Percentiles rank a stretch among this genome's conserved stretches.
phyloP scores from a whole-genome alignment of 2,888 invertebrate species.

The Flabesymbios commensalis region DNA sequence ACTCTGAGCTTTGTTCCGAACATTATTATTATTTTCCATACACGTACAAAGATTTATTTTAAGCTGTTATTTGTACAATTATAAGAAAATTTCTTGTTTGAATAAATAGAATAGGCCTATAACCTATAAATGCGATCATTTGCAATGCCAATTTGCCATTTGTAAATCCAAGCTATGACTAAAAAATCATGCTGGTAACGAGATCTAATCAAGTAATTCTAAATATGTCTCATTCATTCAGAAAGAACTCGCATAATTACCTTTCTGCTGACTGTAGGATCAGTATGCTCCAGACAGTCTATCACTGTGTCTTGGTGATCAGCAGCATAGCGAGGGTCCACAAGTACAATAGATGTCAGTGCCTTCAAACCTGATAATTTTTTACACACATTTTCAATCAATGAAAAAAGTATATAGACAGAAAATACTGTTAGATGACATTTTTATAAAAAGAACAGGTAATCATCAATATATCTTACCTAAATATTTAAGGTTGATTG shows the following conservation, averaged over 20 bases:
- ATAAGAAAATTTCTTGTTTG: not conserved
- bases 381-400: not conserved
- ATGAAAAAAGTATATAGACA: not conserved
- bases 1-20: not conserved
- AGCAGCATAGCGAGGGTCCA: conserved; percentile 46
- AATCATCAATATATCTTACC: conserved; percentile 34
- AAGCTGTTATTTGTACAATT: not conserved
- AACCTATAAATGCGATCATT: not conserved
- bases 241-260: too few relatives aligned
- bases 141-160: not conserved
- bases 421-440: not conserved
- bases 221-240: too few relatives aligned
- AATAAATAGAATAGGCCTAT: not conserved
- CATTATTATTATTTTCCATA: not conserved
- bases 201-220: too few relatives aligned
- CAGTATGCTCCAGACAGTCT: conserved; percentile 54
- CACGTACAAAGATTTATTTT: not conserved
- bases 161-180: too few relatives aligned
- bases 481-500: conserved; percentile 46
- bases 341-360: conserved; percentile 45
- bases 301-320: conserved; percentile 54
- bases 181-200: too few relatives aligned
- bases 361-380: conserved; percentile 49
- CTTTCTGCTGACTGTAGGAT: conserved; percentile 48
- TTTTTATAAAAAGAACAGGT: not conserved